These are phyloP conservation scores for Eulithis prunata DNA, from an alignment of 2,888 invertebrate genomes.

Conservation along the genomic window DNA sequence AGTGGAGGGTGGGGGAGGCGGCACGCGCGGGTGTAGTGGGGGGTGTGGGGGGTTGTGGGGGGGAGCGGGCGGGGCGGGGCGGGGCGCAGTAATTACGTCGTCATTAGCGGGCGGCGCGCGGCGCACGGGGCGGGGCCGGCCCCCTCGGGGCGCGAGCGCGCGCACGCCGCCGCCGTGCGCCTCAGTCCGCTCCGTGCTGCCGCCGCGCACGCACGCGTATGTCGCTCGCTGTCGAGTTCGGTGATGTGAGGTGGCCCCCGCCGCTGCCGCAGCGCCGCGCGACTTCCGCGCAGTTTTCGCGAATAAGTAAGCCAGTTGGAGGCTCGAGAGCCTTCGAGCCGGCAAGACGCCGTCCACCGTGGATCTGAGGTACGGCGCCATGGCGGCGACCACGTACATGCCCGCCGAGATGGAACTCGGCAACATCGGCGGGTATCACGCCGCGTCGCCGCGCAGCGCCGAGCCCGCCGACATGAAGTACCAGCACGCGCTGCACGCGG, in stretches of 20 bases:
- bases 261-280: conserved; percentile 80
- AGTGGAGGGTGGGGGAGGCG: background rate
- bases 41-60: conserved; percentile 32
- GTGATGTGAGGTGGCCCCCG: conserved; percentile 84
- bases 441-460: conserved; percentile 93
- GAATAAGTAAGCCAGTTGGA: conserved; percentile 78
- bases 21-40: conserved; percentile 31
- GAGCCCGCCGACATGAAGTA: conserved; percentile 98
- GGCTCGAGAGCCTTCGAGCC: conserved; percentile 84
- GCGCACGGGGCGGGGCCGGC: conserved; percentile 71
- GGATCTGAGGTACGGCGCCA: conserved; percentile 89
- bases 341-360: conserved; percentile 86
- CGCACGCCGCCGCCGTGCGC: conserved; percentile 67
- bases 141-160: conserved; percentile 67
- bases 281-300: conserved; percentile 78
- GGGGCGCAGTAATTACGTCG: conserved; percentile 68
- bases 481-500: conserved; percentile 94
- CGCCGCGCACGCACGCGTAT: conserved; percentile 86
- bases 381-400: conserved; percentile 98
- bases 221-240: conserved; percentile 75
- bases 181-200: conserved; percentile 81
- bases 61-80: conserved; percentile 48
- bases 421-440: conserved; percentile 91
- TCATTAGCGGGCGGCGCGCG: conserved; percentile 64
- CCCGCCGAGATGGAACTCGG: conserved; percentile 94